Evolutionary conservation across 2,113 vertebrate genomes (phyloP), one percentile per base, ranked within the genome.

Genomic region (Pachycephala philippinensis): DNA sequence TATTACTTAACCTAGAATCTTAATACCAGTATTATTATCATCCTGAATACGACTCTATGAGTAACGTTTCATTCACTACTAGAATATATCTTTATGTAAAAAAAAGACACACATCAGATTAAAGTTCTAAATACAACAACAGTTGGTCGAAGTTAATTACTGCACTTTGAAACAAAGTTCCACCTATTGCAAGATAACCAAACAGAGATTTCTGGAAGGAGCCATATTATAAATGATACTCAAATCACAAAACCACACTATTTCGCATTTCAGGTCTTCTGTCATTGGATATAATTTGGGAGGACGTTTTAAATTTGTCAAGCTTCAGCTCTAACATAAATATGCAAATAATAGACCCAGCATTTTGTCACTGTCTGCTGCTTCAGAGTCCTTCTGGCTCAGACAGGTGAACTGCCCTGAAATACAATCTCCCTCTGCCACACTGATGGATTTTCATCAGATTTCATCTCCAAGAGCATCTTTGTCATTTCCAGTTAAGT

Each of bases 391-490:
- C 44, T 64, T 63, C 37, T 35, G 87, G 40, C 40, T 78, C 63
- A 87, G 81, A 65, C 57, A 82, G 70, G 84, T 65, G 87, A 94
- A 56, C 50, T 75, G 37, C 47, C 45, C 87, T 94, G 65, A 91
- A 92, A 93, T 50, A 63, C 45, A 68, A 76, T 82, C 61, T 89
- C 31, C 39, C 39, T 81, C 69, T 85, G 69, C 89, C 70, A 82
- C 8, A 21, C 65, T 79, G 89, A 89, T 64, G 56, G 87, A 79
- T 95, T 95, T 95, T 95, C 35, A 56, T 79, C 65, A 96, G 47
- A 69, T 87, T 92, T 70, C 60, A 81, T 87, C 64, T 92, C 77
- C 69, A 75, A 75, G 65, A 86, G 7, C 45, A 31, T 59, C 77
- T 92, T 64, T 84, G 52, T 86, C 11, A 17, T 91, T 93, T 95